Evolutionary conservation across 2,797 vertebrate species (phyloP).

Genomic region (Aphelocoma californica): DNA sequence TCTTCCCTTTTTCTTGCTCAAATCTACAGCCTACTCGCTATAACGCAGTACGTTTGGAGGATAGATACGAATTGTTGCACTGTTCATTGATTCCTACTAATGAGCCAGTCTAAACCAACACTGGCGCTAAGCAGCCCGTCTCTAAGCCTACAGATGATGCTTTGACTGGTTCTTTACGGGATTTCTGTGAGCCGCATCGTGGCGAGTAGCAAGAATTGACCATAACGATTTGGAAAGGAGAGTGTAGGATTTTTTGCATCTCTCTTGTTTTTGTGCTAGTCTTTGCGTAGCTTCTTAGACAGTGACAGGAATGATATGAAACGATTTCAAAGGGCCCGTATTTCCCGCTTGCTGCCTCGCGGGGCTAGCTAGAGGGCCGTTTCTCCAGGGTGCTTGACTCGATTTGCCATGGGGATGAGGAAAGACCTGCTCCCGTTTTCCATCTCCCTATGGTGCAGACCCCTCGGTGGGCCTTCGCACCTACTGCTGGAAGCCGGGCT

Average conservation of each 20-base stretch:
- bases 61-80: neutral
- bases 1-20: neutral
- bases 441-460: neutral
- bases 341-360: neutral
- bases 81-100: neutral
- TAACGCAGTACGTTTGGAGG: neutral
- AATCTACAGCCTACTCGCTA: neutral
- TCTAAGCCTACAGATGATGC: neutral
- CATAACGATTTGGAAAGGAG: neutral
- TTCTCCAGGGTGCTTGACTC: neutral
- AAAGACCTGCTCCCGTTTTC: neutral
- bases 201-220: neutral
- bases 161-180: neutral
- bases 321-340: neutral
- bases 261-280: neutral
- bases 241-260: neutral
- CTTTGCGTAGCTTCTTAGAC: neutral
- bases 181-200: neutral
- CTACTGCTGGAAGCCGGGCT: neutral
- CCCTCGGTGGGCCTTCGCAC: no score
- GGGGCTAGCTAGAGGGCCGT: neutral
- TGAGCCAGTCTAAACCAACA: neutral
- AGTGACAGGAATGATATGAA: neutral
- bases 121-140: neutral
- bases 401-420: neutral